Conservation (phyloP, 2,113 vertebrate genomes). For the Rhinopomastus cyanomelas region DNA sequence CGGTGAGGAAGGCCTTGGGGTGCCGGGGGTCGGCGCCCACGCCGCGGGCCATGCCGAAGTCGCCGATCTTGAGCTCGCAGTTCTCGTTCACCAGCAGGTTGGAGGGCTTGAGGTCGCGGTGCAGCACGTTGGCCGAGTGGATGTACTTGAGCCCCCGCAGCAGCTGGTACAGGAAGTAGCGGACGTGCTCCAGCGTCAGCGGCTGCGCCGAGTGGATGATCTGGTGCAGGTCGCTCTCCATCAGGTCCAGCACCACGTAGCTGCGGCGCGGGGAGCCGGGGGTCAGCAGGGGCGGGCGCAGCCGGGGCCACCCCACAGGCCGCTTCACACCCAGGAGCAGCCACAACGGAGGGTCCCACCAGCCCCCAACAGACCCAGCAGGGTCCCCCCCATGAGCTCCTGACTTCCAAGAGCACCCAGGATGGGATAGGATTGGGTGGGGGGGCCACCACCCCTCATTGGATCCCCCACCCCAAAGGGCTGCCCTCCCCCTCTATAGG, state of each 20-base stretch:
- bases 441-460: too few species aligned
- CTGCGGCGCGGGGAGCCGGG: constrained; percentile 17
- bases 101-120: constrained; percentile 94
- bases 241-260: constrained; percentile 95
- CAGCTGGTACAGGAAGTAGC: constrained; percentile 96
- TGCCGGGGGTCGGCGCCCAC: constrained; percentile 85
- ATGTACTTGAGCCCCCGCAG: constrained; percentile 96
- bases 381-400: too few species aligned
- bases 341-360: too few species aligned
- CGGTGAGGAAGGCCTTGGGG: constrained; percentile 90
- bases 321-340: too few species aligned
- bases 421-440: too few species aligned
- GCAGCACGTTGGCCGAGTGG: constrained; percentile 95
- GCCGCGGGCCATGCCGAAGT: constrained; percentile 95
- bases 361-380: too few species aligned
- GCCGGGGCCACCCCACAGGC: too few species aligned
- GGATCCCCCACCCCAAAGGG: too few species aligned
- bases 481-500: too few species aligned
- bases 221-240: constrained; percentile 98
- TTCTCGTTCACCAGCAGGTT: constrained; percentile 96
- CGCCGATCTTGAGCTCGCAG: constrained; percentile 96
- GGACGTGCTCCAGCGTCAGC: constrained; percentile 88
- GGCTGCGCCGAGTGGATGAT: constrained; percentile 94
- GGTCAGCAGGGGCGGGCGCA: too few species aligned
- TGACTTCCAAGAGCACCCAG: too few species aligned